Evolutionary conservation across 2,888 invertebrate genomes (phyloP).

Genomic region (Proisotoma minuta): DNA sequence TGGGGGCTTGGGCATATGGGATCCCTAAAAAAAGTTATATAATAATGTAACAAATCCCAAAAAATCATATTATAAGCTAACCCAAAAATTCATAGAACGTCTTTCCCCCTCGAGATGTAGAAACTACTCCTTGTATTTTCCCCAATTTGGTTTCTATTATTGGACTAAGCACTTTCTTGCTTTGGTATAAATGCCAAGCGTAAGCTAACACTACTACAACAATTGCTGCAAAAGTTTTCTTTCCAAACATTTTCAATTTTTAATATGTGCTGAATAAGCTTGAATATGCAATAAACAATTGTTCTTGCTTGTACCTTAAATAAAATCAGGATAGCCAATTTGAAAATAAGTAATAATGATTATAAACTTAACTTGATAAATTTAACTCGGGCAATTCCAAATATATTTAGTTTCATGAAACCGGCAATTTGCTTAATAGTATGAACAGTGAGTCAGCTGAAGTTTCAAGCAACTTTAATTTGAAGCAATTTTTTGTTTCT

Average conservation of each 20-base stretch:
- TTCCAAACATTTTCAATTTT: constrained; percentile 3
- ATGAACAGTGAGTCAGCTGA: too few relatives aligned
- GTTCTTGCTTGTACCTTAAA: not conserved
- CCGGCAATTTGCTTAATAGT: too few relatives aligned
- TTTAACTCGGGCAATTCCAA: too few relatives aligned
- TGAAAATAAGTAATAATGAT: too few relatives aligned
- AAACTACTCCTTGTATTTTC: constrained; percentile 28
- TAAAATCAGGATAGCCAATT: too few relatives aligned
- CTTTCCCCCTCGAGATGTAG: constrained; percentile 20
- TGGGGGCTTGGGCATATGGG: constrained; percentile 35
- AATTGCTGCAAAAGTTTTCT: constrained; percentile 1
- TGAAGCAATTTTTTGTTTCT: too few relatives aligned
- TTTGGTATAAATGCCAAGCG: constrained; percentile 8
- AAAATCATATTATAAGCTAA: not conserved
- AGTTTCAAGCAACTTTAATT: too few relatives aligned
- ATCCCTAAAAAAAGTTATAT: too few relatives aligned
- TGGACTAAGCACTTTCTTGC: constrained; percentile 21
- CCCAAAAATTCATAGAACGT: constrained; percentile 22
- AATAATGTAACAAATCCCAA: too few relatives aligned
- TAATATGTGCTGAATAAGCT: too few relatives aligned
- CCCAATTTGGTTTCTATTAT: constrained; percentile 24
- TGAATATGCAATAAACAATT: not conserved
- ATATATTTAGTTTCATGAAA: too few relatives aligned
- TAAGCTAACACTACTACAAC: not conserved
- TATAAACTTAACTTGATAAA: too few relatives aligned